Evolutionary conservation across 2,888 invertebrate genomes (phyloP), one percentile per base, ranked within the genome.

Genomic region (Chironomus riparius): DNA sequence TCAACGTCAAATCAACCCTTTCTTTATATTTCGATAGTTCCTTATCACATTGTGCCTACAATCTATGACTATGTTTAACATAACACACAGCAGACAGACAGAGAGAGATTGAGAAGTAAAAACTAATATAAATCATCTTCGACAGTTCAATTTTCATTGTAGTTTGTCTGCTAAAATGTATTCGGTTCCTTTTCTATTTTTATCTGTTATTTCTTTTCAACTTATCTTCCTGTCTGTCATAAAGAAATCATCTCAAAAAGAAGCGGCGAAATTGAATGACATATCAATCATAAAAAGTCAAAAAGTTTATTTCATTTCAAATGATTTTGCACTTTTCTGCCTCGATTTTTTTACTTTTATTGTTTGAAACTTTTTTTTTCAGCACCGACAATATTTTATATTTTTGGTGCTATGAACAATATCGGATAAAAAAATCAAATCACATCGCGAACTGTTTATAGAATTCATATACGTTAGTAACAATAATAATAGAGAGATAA

Each of bases 111-210:
- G 13, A 65, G 65, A 21, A 13, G 28, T 13, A 18, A 72, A 72
- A 72, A 72, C 72, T 72, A 61, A 72, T 61, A 72, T 72, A 72
- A 72, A 72, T 72, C 72, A 72, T 72, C 72, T 62, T 72, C 62
- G 72, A 62, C 72, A 62, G 50, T 72, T 72, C 62, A 72, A 72
- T 72, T 72, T 48, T 71, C 22, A 22, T 56, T 22, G 50, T 48
- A 47, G n/a, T 47, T n/a, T 47, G 22, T 62, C 13, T 65, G 22
- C 65, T 24, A 15, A 18, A 38, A 10, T 38, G 38, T 38, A 10
- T 38, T 38, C 38, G 38, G 38, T 38, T 38, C 38, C 38, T 38
- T 38, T 38, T 38, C 38, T 38, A 38, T 38, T n/a, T n/a, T 38
- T 38, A 38, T 38, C 38, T 38, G 3, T 15, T 38, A 21, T 56